phyloP scores from a whole-genome alignment of 1,140 invertebrate genomes.

The Chironomus tepperi region DNA sequence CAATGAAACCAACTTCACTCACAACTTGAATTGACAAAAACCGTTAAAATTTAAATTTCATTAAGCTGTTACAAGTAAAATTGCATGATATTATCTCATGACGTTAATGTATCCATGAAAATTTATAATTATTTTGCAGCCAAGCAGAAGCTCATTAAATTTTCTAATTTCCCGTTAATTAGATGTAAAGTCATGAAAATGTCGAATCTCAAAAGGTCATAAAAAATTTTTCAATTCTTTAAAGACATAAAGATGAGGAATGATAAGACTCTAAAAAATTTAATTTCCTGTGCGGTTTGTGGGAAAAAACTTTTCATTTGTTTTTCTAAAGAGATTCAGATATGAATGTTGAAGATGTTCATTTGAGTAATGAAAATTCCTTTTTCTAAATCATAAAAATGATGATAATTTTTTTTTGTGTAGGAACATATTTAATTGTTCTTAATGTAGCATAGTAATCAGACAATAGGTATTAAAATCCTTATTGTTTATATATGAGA shows the following conservation, averaged over 20 bases:
- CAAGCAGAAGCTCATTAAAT: neutral
- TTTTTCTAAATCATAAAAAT: neutral
- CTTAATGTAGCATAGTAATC: neutral
- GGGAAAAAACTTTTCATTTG: neutral
- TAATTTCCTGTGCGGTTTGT: slow-evolving; percentile 6
- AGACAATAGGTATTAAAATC: neutral
- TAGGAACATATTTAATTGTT: neutral
- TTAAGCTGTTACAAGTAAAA: too few species aligned
- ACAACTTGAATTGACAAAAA: too few species aligned
- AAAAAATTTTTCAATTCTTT: neutral
- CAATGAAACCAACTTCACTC: too few species aligned
- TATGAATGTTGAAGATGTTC: neutral
- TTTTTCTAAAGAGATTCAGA: too few species aligned
- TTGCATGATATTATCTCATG: too few species aligned
- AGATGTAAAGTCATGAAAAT: neutral
- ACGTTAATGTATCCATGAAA: too few species aligned
- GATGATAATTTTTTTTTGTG: neutral
- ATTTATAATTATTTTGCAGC: too few species aligned
- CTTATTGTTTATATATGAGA: neutral
- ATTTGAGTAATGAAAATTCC: neutral
- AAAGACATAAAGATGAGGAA: neutral
- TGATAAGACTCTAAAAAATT: neutral
- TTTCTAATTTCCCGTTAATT: slow-evolving; percentile 14
- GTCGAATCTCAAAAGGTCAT: neutral
- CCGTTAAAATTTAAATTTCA: too few species aligned